Percentiles rank a stretch among this genome's conserved stretches.
phyloP scores from a whole-genome alignment of 2,888 invertebrate species.

The Resseliella maxima region DNA sequence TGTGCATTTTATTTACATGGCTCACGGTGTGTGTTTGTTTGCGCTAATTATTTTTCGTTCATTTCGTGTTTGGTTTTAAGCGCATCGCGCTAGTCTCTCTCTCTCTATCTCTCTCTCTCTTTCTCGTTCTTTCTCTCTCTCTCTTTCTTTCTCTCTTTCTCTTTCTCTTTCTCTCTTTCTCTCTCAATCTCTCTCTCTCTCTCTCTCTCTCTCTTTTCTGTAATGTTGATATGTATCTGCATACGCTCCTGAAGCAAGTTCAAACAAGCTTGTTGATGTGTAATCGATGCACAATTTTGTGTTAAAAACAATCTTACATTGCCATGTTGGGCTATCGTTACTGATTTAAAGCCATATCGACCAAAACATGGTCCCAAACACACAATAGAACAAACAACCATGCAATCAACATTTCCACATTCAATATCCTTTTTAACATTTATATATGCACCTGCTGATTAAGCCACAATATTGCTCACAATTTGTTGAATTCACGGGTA shows the following conservation, averaged over 20 bases:
- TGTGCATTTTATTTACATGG: not conserved
- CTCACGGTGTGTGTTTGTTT: not conserved
- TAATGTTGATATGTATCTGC: not conserved
- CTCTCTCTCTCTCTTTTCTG: not conserved
- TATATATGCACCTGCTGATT: constrained; percentile 16
- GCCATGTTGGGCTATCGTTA: not conserved
- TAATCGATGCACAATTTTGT: constrained; percentile 22
- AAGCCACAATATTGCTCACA: not conserved
- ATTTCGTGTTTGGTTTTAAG: constrained; percentile 37
- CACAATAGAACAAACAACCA: constrained; percentile 5
- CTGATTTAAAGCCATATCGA: constrained; percentile 28
- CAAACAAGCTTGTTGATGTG: constrained; percentile 17
- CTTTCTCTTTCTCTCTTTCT: no score
- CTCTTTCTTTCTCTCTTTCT: no score
- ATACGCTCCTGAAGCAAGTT: not conserved
- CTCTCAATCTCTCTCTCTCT: not conserved
- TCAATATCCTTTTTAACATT: not conserved
- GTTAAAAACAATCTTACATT: constrained; percentile 41
- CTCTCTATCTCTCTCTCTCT: no score
- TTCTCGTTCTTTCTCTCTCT: no score
- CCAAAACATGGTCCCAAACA: constrained; percentile 25
- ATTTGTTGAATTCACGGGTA: not conserved
- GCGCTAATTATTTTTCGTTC: constrained; percentile 35
- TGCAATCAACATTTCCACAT: not conserved
- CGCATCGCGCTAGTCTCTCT: no score